Evolutionary conservation across 23 tunicate species (phyloP).

Genomic region (Ciona savignyi): DNA sequence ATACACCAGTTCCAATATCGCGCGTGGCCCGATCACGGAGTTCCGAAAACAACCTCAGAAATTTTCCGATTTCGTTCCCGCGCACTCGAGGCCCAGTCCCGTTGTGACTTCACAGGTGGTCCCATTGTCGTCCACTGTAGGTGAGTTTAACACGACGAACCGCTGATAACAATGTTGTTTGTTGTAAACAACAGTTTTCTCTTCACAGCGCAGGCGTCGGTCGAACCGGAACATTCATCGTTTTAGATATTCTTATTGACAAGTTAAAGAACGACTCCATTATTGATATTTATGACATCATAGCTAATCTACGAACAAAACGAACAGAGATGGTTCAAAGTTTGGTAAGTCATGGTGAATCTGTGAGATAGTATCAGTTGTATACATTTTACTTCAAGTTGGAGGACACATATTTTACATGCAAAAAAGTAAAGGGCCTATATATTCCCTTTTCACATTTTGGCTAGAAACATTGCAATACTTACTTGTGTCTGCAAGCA

Average conservation of each 20-base stretch:
- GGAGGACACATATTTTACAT: too few species aligned
- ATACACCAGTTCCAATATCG: conserved; percentile 58
- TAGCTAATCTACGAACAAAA: conserved; percentile 39
- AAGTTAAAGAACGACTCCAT: conserved; percentile 22
- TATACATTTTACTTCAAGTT: too few species aligned
- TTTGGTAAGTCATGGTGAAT: conserved; percentile 30
- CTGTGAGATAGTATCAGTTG: too few species aligned
- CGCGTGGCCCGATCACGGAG: conserved; percentile 97
- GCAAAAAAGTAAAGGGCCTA: too few species aligned
- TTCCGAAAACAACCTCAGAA: conserved; percentile 83
- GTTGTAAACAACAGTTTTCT: too few species aligned
- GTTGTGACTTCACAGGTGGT: conserved; percentile 30
- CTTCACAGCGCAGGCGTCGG: conserved; percentile 88
- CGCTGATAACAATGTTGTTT: too few species aligned
- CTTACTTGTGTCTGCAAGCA: too few species aligned
- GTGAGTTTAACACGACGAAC: conserved; percentile 18
- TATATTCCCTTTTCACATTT: too few species aligned
- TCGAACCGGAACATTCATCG: conserved; percentile 85
- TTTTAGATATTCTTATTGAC: conserved; percentile 46
- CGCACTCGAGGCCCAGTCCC: conserved; percentile 48
- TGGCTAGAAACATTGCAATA: too few species aligned
- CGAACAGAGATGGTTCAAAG: conserved; percentile 96
- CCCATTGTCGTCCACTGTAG: conserved; percentile 93
- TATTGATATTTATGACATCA: conserved; percentile 34
- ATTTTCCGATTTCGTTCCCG: conserved; percentile 53